A percentile compares a stretch with the other conserved stretches of the same genome.
Conservation (phyloP, 1,140 invertebrate species). For the Drosophila pectinifera region DNA sequence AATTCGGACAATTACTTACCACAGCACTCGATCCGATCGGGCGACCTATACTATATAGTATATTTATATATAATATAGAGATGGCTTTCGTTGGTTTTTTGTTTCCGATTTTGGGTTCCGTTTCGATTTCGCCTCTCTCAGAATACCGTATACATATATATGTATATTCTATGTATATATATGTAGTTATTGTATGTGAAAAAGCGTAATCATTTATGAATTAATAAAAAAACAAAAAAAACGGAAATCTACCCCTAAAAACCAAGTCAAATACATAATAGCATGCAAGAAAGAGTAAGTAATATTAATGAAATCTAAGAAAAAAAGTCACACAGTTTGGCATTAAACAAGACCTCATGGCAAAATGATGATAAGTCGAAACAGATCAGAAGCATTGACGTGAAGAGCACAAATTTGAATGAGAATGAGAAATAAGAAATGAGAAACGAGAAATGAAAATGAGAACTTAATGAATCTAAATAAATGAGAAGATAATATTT, state of each 20-base stretch:
- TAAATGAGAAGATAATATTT: conserved; percentile 57
- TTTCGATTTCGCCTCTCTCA: conserved; percentile 39
- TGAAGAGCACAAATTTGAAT: conserved; percentile 22
- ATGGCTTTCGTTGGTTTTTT: conserved; percentile 23
- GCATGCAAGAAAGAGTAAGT: conserved; percentile 46
- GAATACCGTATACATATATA: conserved; percentile 52
- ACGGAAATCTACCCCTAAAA: conserved; percentile 37
- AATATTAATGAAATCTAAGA: conserved; percentile 43
- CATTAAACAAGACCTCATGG: conserved; percentile 27
- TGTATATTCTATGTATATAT: conserved; percentile 57
- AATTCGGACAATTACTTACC: conserved; percentile 32
- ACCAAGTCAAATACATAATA: conserved; percentile 39
- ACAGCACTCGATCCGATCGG: conserved; percentile 35
- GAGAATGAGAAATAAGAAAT: conserved; percentile 19
- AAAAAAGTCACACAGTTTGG: conserved; percentile 36
- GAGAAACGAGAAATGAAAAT: conserved; percentile 34
- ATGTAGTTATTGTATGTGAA: conserved; percentile 58
- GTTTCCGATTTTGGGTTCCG: conserved; percentile 13
- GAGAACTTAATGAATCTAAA: conserved; percentile 52
- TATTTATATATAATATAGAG: conserved; percentile 25
- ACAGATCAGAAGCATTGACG: conserved; percentile 10
- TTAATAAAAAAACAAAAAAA: conserved; percentile 3
- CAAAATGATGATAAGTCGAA: conserved; percentile 16
- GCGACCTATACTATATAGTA: conserved; percentile 27
- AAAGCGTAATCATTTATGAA: conserved; percentile 49